Percentiles rank a stretch among this genome's conserved stretches.
Evolutionary conservation across 2,888 invertebrate species (phyloP).

Genomic region (Mimumesa dahlbomi): DNA sequence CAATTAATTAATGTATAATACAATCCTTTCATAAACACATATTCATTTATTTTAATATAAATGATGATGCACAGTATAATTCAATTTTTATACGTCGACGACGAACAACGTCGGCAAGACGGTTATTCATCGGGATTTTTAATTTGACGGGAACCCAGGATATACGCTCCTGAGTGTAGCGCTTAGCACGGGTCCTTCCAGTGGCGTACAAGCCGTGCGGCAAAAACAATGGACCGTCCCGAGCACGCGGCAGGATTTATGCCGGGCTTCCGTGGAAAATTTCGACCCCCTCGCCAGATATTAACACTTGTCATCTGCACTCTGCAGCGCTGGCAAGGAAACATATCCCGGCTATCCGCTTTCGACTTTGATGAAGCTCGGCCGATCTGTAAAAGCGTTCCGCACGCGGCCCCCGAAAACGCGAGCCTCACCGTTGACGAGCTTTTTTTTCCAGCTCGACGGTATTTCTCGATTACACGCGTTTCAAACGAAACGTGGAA

Average conservation of each 20-base stretch:
- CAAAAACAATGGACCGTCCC: constrained; percentile 55
- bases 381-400: constrained; percentile 33
- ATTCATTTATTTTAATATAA: no score
- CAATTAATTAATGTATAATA: no score
- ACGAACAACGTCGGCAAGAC: no score
- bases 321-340: constrained; percentile 44
- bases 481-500: no score
- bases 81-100: no score
- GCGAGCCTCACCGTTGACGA: neutral
- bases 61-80: no score
- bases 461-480: no score
- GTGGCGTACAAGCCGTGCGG: constrained; percentile 15
- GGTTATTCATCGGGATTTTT: no score
- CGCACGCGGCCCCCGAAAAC: neutral
- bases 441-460: neutral
- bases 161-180: neutral
- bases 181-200: constrained; percentile 5
- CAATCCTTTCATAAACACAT: no score
- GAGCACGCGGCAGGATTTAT: constrained; percentile 52
- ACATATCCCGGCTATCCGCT: constrained; percentile 28
- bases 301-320: constrained; percentile 57
- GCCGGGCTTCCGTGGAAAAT: constrained; percentile 44
- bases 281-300: constrained; percentile 40
- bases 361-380: constrained; percentile 49
- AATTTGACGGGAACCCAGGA: constrained; percentile 5